Evolutionary conservation across 2,888 invertebrate genomes (phyloP).

Genomic region (Glyphotaelius pellucidus): DNA sequence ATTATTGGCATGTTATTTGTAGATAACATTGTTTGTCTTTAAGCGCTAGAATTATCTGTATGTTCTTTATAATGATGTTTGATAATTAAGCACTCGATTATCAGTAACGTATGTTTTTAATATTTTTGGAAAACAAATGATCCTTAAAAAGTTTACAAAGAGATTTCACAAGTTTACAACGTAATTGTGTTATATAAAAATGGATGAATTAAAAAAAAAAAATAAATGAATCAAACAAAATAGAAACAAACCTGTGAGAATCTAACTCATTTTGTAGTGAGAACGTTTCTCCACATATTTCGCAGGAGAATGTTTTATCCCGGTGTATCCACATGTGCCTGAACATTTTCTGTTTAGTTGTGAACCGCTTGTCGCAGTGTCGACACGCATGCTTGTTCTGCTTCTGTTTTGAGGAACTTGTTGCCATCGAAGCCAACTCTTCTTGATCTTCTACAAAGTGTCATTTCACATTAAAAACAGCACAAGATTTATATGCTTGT

Average conservation of each 20-base stretch:
- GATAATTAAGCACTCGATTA: too few species aligned
- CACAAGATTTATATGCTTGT: not conserved
- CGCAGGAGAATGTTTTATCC: constrained; percentile 73
- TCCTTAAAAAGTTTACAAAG: not conserved
- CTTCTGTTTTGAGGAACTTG: constrained; percentile 67
- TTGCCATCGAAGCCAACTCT: constrained; percentile 11
- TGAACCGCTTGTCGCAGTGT: constrained; percentile 73
- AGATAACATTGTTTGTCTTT: too few species aligned
- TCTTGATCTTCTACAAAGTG: constrained; percentile 32
- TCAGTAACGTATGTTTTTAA: too few species aligned
- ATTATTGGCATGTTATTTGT: too few species aligned
- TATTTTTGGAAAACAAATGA: not conserved
- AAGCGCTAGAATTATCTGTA: too few species aligned
- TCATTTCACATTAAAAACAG: not conserved
- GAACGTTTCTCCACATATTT: constrained; percentile 72
- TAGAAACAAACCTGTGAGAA: constrained; percentile 70
- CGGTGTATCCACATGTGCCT: constrained; percentile 74
- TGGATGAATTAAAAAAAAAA: not conserved
- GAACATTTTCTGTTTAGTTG: constrained; percentile 74
- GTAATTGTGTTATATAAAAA: not conserved
- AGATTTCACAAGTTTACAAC: not conserved
- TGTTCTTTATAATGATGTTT: too few species aligned
- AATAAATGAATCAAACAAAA: not conserved
- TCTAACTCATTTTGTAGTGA: constrained; percentile 72
- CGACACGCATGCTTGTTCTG: constrained; percentile 72